A percentile compares a stretch with the other conserved stretches of the same genome.
Evolutionary conservation across 1,140 invertebrate species (phyloP).

Genomic region (Platyscapa corneri): DNA sequence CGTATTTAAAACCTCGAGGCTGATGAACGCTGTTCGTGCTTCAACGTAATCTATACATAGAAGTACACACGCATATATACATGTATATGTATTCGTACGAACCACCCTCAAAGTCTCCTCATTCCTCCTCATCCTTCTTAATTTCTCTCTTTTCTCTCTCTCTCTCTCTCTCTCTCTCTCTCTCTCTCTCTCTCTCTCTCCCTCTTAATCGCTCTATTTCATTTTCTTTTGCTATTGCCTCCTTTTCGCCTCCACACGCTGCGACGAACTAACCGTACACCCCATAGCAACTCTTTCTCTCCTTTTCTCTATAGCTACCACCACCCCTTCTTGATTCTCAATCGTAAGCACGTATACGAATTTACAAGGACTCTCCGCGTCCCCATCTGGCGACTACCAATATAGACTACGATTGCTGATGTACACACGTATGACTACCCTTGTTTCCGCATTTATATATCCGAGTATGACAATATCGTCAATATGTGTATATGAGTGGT

Average conservation of each 20-base stretch:
- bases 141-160: background rate
- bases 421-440: background rate
- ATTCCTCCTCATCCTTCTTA: constrained; percentile 31
- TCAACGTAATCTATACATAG: constrained; percentile 1
- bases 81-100: constrained; percentile 40
- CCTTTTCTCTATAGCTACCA: constrained; percentile 31
- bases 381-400: constrained; percentile 44
- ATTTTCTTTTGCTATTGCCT: constrained; percentile 46
- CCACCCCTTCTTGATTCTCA: background rate
- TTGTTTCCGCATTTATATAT: background rate
- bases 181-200: constrained; percentile 41
- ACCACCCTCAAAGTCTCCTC: constrained; percentile 22
- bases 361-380: constrained; percentile 44
- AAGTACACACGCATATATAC: background rate
- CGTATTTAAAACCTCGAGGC: constrained; percentile 75
- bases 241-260: constrained; percentile 46
- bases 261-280: constrained; percentile 13
- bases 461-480: background rate
- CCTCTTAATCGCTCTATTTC: constrained; percentile 43
- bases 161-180: constrained; percentile 47
- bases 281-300: constrained; percentile 36
- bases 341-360: constrained; percentile 59
- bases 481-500: too few relatives aligned
- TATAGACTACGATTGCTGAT: background rate
- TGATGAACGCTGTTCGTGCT: constrained; percentile 75